Conservation (phyloP, 2,888 invertebrate genomes). For the Podotricha telesiphe region DNA sequence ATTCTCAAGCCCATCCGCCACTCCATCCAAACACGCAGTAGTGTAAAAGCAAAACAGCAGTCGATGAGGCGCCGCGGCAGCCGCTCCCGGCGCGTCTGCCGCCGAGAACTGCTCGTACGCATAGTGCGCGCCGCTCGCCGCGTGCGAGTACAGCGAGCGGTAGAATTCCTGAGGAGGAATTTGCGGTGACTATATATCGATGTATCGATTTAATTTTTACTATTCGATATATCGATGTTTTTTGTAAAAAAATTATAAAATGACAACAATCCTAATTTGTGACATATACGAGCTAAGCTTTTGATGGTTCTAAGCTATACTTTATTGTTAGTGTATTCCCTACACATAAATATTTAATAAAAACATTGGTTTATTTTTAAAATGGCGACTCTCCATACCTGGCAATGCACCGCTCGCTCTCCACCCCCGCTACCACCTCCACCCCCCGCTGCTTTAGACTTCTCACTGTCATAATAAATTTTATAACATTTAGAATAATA, state of each 20-base stretch:
- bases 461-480: not conserved
- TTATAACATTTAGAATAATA: not conserved
- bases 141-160: constrained; percentile 59
- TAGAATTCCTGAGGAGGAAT: constrained; percentile 71
- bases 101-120: constrained; percentile 66
- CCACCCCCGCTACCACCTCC: not conserved
- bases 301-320: no score
- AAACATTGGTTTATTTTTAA: not conserved
- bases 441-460: not conserved
- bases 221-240: no score
- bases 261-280: no score
- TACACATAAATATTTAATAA: no score
- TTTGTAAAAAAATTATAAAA: no score
- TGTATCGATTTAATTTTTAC: no score
- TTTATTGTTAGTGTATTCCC: no score
- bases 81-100: constrained; percentile 48
- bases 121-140: constrained; percentile 55
- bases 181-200: no score
- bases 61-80: constrained; percentile 43
- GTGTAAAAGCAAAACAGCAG: constrained; percentile 67
- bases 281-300: no score
- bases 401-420: constrained; percentile 55
- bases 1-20: constrained; percentile 51
- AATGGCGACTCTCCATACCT: constrained; percentile 25
- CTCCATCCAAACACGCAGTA: constrained; percentile 59